Evolutionary conservation across 2,888 invertebrate species (phyloP).

Genomic region (Pterobdella sp.): DNA sequence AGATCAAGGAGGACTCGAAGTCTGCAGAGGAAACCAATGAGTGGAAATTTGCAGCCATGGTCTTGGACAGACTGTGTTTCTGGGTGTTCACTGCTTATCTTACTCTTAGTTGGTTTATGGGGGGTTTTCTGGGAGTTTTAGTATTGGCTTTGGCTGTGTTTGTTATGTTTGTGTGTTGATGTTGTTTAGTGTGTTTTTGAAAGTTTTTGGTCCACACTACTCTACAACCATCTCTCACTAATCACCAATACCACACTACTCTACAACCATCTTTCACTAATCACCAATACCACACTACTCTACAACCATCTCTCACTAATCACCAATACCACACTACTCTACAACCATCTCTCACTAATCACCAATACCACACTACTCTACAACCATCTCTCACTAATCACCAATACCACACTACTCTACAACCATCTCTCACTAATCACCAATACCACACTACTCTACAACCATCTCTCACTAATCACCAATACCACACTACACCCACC

Average conservation of each 20-base stretch:
- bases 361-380: not conserved
- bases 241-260: not conserved
- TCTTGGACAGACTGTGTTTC: constrained; percentile 38
- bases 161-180: no score
- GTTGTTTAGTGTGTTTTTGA: no score
- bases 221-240: not conserved
- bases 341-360: no score
- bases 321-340: not conserved
- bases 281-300: not conserved
- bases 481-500: not conserved
- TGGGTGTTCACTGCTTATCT: constrained; percentile 36
- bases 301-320: not conserved
- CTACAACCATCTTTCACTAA: no score
- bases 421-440: not conserved
- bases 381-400: not conserved
- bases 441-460: not conserved
- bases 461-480: not conserved
- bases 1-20: constrained; percentile 38
- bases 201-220: no score
- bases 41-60: constrained; percentile 40
- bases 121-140: no score
- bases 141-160: no score
- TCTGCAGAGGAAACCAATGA: constrained; percentile 36
- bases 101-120: constrained; percentile 2
- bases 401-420: not conserved